Evolutionary conservation across 2,888 invertebrate genomes (phyloP).

Genomic region (Papilio demoleus): DNA sequence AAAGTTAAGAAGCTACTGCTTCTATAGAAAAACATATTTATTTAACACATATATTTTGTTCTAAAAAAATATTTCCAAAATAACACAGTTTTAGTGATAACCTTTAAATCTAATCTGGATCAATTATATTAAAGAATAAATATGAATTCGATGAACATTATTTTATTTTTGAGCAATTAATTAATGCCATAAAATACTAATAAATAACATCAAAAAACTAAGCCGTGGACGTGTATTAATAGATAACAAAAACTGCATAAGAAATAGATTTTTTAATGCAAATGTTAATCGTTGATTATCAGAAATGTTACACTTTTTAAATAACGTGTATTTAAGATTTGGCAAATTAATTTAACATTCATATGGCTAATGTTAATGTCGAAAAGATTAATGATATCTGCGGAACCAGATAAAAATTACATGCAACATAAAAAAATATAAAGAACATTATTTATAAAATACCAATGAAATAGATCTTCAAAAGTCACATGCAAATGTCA

Average conservation of each 20-base stretch:
- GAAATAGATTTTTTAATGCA: not conserved
- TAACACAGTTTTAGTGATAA: too few species aligned
- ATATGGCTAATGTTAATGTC: not conserved
- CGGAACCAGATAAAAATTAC: not conserved
- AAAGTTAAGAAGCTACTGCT: too few species aligned
- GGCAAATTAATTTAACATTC: conserved; percentile 1
- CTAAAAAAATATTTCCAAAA: too few species aligned
- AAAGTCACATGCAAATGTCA: too few species aligned
- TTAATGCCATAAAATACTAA: not conserved
- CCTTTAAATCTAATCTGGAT: not conserved
- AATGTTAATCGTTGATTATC: conserved; percentile 7
- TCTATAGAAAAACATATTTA: too few species aligned
- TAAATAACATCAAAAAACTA: not conserved
- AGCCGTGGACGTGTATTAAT: not conserved
- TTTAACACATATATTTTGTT: too few species aligned
- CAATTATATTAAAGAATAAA: too few species aligned
- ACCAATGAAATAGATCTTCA: not conserved
- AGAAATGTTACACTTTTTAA: conserved; percentile 11
- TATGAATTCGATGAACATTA: too few species aligned
- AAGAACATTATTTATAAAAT: not conserved
- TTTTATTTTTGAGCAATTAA: too few species aligned
- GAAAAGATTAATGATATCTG: conserved; percentile 4
- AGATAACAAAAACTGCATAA: conserved; percentile 14
- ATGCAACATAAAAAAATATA: not conserved
- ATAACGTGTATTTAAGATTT: not conserved